phyloP scores from a whole-genome alignment of 2,797 vertebrate genomes.

The Rhincodon typus region DNA sequence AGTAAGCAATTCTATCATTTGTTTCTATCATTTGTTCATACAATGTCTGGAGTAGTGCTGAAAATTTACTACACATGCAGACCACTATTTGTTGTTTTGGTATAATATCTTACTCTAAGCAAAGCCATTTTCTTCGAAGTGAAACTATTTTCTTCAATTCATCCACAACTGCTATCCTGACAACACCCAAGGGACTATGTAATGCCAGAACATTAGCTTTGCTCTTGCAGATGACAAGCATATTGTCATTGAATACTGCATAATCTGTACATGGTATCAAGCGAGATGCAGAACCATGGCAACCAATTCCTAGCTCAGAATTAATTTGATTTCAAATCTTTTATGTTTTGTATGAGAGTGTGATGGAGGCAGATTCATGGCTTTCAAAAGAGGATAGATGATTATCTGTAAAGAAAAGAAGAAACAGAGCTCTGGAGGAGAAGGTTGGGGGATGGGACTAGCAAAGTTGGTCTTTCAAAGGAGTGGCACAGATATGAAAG shows the following conservation, averaged over 20 bases:
- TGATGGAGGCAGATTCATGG: background rate
- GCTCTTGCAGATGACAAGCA: background rate
- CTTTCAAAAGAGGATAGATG: background rate
- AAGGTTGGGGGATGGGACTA: background rate
- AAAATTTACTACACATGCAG: background rate
- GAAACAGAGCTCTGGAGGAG: background rate
- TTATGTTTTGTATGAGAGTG: background rate
- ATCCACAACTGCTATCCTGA: background rate
- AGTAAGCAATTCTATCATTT: background rate
- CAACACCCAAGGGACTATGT: background rate
- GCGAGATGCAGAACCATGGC: background rate
- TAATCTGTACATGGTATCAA: background rate
- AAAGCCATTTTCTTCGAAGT: background rate
- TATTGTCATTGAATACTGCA: background rate
- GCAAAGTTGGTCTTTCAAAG: background rate
- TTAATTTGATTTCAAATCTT: background rate
- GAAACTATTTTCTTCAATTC: background rate
- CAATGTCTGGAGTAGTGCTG: background rate
- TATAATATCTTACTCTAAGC: background rate
- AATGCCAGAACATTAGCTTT: background rate
- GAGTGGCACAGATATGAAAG: background rate
- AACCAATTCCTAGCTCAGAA: background rate
- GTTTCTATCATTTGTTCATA: too few species aligned
- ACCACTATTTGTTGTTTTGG: background rate
- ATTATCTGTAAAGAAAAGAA: background rate